Conservation (phyloP, 92 coral and sea anemone genomes). For the Muricea muricata region DNA sequence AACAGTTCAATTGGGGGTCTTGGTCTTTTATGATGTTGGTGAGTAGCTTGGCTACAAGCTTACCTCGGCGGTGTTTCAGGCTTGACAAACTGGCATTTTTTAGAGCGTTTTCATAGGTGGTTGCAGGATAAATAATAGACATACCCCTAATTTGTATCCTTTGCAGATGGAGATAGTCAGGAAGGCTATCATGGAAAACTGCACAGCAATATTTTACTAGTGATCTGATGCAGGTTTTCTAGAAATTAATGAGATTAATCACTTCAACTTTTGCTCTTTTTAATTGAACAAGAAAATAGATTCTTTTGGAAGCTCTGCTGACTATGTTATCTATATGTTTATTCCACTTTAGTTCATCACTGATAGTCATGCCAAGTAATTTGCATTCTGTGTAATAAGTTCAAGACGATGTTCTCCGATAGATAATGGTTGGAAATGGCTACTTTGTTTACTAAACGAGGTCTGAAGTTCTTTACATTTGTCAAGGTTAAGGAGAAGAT, state of each 20-base stretch:
- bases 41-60: conserved; percentile 22
- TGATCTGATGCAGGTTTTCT: conserved; percentile 5
- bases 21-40: conserved; percentile 3
- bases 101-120: conserved; percentile 30
- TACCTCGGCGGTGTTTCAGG: conserved; percentile 21
- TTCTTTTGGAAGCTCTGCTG: conserved; percentile 10
- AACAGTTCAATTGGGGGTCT: conserved; percentile 29
- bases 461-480: conserved; percentile 11
- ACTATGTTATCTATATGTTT: background rate
- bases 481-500: background rate
- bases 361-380: background rate
- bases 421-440: background rate
- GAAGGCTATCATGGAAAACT: conserved; percentile 12
- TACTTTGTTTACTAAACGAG: background rate
- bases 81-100: conserved; percentile 32
- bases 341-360: conserved; percentile 14
- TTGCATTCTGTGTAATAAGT: background rate
- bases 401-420: background rate
- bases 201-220: background rate
- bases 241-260: background rate
- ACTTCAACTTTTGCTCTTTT: background rate
- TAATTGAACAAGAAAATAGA: conserved; percentile 10
- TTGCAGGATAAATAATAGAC: conserved; percentile 29
- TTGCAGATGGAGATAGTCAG: conserved; percentile 5
- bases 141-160: conserved; percentile 33